Evolutionary conservation across 2,888 invertebrate genomes (phyloP).

Genomic region (Panzeria rudis): DNA sequence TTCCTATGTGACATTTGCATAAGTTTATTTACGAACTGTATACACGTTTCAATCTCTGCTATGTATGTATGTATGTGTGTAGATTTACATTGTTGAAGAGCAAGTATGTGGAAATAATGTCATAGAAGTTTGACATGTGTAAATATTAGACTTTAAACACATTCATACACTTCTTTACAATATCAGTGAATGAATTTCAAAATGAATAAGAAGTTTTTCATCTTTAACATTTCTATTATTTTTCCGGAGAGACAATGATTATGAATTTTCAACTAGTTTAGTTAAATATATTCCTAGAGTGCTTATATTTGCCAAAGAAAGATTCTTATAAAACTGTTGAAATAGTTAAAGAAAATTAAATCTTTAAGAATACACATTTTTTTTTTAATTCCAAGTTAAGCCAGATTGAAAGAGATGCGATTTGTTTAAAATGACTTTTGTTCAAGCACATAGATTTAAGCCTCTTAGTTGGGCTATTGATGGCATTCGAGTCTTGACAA

Average conservation of each 20-base stretch:
- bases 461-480: too few species aligned
- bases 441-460: too few species aligned
- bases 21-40: neutral
- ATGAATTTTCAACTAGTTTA: neutral
- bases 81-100: constrained; percentile 23
- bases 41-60: neutral
- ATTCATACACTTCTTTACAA: neutral
- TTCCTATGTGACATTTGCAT: constrained; percentile 1
- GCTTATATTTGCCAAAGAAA: neutral
- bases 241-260: constrained; percentile 9
- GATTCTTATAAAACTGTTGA: neutral
- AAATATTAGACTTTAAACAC: constrained; percentile 15
- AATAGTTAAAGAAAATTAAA: neutral
- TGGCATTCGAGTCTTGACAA: too few species aligned
- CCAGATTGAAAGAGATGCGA: too few species aligned
- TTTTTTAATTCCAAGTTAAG: neutral
- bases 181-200: neutral
- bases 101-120: constrained; percentile 51
- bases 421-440: too few species aligned
- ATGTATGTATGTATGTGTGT: neutral
- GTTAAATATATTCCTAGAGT: constrained; percentile 11
- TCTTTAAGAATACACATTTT: neutral
- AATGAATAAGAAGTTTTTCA: constrained; percentile 41
- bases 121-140: constrained; percentile 55
- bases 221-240: neutral